Percentiles rank a stretch among this genome's conserved stretches.
These are phyloP conservation scores for Didymodactylos carnosus DNA, from an alignment of 2,888 invertebrate genomes.

Conservation along the genomic window DNA sequence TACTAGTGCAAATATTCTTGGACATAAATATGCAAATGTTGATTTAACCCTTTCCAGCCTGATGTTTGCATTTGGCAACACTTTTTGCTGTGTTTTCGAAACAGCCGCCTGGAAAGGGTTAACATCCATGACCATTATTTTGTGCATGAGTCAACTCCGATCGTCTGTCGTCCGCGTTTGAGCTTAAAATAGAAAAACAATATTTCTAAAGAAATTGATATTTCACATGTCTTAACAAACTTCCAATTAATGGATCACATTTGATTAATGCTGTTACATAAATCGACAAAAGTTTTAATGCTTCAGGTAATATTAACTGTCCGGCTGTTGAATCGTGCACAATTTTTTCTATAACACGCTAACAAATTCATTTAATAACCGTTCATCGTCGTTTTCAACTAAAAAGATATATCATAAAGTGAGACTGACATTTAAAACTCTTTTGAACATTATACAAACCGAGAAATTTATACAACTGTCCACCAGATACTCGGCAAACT, in stretches of 20 bases:
- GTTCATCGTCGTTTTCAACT: slow-evolving; percentile 72
- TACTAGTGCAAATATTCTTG: slow-evolving; percentile 32
- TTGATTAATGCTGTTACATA: slow-evolving; percentile 79
- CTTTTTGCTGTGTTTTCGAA: no score
- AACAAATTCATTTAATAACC: slow-evolving; percentile 67
- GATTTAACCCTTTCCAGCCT: no score
- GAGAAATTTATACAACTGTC: slow-evolving; percentile 89
- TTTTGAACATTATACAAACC: slow-evolving; percentile 43
- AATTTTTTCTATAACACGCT: slow-evolving; percentile 80
- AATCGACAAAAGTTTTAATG: slow-evolving; percentile 82
- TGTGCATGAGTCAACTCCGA: slow-evolving; percentile 74
- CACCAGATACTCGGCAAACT: slow-evolving; percentile 73
- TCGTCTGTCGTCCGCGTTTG: slow-evolving; percentile 54
- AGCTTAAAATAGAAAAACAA: not conserved
- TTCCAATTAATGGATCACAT: slow-evolving; percentile 72
- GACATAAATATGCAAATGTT: slow-evolving; percentile 72
- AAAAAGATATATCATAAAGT: no score
- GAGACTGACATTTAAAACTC: not conserved
- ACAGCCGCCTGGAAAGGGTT: no score
- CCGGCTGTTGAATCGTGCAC: slow-evolving; percentile 83
- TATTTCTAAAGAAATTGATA: not conserved
- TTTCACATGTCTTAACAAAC: no score
- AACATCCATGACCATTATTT: slow-evolving; percentile 68
- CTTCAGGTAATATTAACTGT: slow-evolving; percentile 92
- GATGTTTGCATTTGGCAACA: no score